phyloP scores from a whole-genome alignment of 2,888 invertebrate genomes.

The Eumerus sabulonum region DNA sequence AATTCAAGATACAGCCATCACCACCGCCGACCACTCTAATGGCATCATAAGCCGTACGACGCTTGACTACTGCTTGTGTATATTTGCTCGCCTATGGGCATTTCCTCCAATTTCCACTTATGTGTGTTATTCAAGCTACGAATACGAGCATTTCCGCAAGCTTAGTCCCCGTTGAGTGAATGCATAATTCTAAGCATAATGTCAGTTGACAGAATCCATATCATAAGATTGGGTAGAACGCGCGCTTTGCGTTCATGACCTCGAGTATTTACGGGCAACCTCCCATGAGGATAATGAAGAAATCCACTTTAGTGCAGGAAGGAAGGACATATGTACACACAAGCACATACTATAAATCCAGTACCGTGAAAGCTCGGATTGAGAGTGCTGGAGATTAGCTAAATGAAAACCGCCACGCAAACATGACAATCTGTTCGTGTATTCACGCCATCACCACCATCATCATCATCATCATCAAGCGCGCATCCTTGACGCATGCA shows the following conservation, averaged over 20 bases:
- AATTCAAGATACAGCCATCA: slow-evolving; percentile 48
- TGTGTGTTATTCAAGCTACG: too few relatives aligned
- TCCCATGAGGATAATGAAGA: slow-evolving; percentile 56
- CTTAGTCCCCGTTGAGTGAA: slow-evolving; percentile 54
- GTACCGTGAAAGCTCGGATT: slow-evolving; percentile 23
- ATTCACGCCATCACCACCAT: not conserved
- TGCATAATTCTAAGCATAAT: slow-evolving; percentile 44
- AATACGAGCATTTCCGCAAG: slow-evolving; percentile 44
- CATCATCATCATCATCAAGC: not conserved
- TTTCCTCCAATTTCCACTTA: too few relatives aligned
- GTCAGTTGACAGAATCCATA: slow-evolving; percentile 26
- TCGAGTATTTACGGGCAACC: slow-evolving; percentile 42
- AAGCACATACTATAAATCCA: slow-evolving; percentile 40
- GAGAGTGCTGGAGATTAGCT: slow-evolving; percentile 44
- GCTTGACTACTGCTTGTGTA: too few relatives aligned
- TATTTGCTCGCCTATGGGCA: too few relatives aligned
- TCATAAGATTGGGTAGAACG: not conserved
- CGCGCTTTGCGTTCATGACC: slow-evolving; percentile 35
- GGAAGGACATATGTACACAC: slow-evolving; percentile 26
- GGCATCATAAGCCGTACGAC: slow-evolving; percentile 15
- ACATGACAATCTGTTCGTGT: slow-evolving; percentile 55
- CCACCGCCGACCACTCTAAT: slow-evolving; percentile 30
- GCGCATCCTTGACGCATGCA: slow-evolving; percentile 63
- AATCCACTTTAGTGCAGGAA: slow-evolving; percentile 63
- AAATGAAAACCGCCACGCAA: slow-evolving; percentile 60